Evolutionary conservation across 2,113 vertebrate genomes (phyloP), one percentile per base, ranked within the genome.

Genomic region (Nyctibius bracteatus): DNA sequence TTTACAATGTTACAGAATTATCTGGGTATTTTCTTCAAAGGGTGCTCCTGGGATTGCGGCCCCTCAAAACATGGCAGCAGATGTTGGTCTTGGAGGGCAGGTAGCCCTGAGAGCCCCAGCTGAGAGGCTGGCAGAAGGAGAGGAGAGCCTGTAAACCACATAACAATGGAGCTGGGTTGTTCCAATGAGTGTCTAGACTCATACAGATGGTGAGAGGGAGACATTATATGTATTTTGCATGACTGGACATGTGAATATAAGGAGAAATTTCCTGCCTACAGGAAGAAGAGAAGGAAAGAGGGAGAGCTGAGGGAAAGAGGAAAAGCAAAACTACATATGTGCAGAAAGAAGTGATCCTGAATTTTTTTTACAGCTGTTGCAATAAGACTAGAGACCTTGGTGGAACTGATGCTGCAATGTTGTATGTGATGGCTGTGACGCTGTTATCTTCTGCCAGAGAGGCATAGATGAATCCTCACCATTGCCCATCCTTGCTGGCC

Each of bases 21-120:
- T 12, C 22, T 55, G 54, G 12, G 46, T 47, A 14, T 62, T 25
- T 73, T 72, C 61, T 74, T 22, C 35, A 41, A 86, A 92, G 35
- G n/a, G 22, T 55, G 15, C 8, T 41, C 4, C n/a, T 3, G 3
- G 61, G 14, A 27, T 27, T 3, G 0, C 4, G n/a, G 6, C 6
- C 4, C 13, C 55, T 62, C n/a, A 67, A 28, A 81, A 55, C 30
- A 11, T 8, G 5, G 10, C 68, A 49, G 39, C 19, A 57, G 15
- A 44, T 65, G 16, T 70, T 63, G 37, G 20, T 44, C 33, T 21
- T 41, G 27, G 57, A 70, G 35, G 17, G 6, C 14, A 43, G 18
- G 30, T 43, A 61, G 13, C 25, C 35, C 33, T 65, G 43, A 77
- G 33, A 78, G 13, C 12, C n/a, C 14, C 51, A 73, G 20, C 7